Conservation (phyloP, 2,888 invertebrate genomes). For the Schrankia costaestrigalis region DNA sequence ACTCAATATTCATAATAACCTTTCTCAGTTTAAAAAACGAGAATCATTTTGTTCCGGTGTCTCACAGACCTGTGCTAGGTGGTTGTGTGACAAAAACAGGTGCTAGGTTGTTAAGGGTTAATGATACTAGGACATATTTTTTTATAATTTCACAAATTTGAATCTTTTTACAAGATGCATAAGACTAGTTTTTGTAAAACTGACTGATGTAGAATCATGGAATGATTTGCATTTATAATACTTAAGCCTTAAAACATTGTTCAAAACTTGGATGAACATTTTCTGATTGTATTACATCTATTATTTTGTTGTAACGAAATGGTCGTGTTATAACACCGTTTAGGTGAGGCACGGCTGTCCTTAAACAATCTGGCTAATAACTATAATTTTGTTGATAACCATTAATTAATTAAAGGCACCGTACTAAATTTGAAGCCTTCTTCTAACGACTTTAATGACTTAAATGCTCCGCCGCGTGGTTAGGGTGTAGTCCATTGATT, state of each 20-base stretch:
- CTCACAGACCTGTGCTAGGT: too few relatives aligned
- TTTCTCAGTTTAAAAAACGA: too few relatives aligned
- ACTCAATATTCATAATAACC: too few relatives aligned
- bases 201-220: too few relatives aligned
- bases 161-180: slow-evolving; percentile 16
- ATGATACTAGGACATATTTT: too few relatives aligned
- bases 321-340: slow-evolving; percentile 30
- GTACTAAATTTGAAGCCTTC: slow-evolving; percentile 58
- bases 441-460: slow-evolving; percentile 62
- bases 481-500: slow-evolving; percentile 61
- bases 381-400: slow-evolving; percentile 62
- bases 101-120: too few relatives aligned
- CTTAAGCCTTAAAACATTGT: background rate
- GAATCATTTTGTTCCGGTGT: too few relatives aligned
- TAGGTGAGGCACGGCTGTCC: slow-evolving; percentile 37
- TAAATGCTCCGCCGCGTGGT: slow-evolving; percentile 61
- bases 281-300: slow-evolving; percentile 1
- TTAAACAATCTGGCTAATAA: slow-evolving; percentile 50
- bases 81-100: too few relatives aligned
- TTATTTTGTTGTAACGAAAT: slow-evolving; percentile 6
- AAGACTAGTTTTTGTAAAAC: slow-evolving; percentile 18
- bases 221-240: too few relatives aligned
- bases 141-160: slow-evolving; percentile 19
- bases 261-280: background rate
- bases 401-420: slow-evolving; percentile 68